Base-by-base conservation (phyloP, 2,113 vertebrate species). In the Sinocyclocheilus anshuiensis region DNA sequence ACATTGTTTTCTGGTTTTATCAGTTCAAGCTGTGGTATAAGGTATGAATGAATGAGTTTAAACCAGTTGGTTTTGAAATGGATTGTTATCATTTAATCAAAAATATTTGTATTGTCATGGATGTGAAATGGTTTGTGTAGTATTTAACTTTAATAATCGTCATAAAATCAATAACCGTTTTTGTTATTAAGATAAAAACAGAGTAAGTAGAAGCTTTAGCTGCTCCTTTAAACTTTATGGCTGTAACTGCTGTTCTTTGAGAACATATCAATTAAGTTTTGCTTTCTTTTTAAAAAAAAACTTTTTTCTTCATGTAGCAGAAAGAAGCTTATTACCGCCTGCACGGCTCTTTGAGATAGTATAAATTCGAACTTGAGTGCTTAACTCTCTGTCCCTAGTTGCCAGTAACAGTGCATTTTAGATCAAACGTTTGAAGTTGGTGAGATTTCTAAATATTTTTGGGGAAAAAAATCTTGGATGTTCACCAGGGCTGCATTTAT, bases 401-500 rank as follows among this genome's bases (percentile, higher is more conserved):
- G n/a, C 10, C 59, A 18, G n/a, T 77, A 75, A 24, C 24, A 36
- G 69, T 75, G 45, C 74, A 53, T 77, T 53, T 77, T 7, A 77
- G 74, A 8, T 24, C 42, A 26, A 59, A n/a, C 9, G n/a, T 63
- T 24, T 50, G 48, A 50, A 50, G 3, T 4, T 50, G 12, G 48
- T 4, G 48, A 50, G 12, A 50, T 50, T 50, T 50, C 42, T 45
- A 45, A 11, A 45, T 10, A 16, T 53, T 53, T 53, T 53, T 33
- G 2, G 29, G 29, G 29, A 3, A 33, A 33, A 33, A 33, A 33
- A 33, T 33, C 29, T 33, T 33, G 29, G 29, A 33, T 33, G 29
- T 33, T 33, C 29, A 33, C 29, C 29, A 33, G 29, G 29, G 29
- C 29, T 33, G 29, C 29, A 33, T 33, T 33, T 33, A 33, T 33